These are phyloP conservation scores for Halesus radiatus DNA, from an alignment of 1,140 invertebrate genomes.

Conservation along the genomic window DNA sequence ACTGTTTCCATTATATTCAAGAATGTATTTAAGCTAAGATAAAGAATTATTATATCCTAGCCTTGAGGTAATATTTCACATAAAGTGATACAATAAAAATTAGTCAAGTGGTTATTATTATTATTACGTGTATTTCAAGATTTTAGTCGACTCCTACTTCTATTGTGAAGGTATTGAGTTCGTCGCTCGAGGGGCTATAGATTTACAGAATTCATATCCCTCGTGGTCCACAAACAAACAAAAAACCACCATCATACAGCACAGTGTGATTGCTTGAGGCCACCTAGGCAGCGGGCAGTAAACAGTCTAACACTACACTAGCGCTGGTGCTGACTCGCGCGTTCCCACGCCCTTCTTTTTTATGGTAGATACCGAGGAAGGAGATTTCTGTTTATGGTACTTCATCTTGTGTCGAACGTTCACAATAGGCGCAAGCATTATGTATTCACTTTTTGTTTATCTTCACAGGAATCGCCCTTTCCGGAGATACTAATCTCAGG, in stretches of 20 bases:
- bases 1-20: too few relatives aligned
- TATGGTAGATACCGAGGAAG: slow-evolving; percentile 28
- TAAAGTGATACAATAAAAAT: too few relatives aligned
- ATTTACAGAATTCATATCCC: slow-evolving; percentile 23
- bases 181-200: not conserved
- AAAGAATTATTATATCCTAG: too few relatives aligned
- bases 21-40: too few relatives aligned
- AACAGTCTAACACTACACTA: not conserved
- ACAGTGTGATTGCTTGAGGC: slow-evolving; percentile 16
- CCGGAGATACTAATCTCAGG: not conserved
- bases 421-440: slow-evolving; percentile 18
- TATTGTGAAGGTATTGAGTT: not conserved
- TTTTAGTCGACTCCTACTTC: too few relatives aligned
- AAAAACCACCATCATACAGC: not conserved
- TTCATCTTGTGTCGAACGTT: slow-evolving; percentile 8
- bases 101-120: too few relatives aligned
- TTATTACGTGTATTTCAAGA: too few relatives aligned
- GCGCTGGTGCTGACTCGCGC: slow-evolving; percentile 1
- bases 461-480: not conserved
- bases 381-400: slow-evolving; percentile 35
- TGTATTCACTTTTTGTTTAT: slow-evolving; percentile 1
- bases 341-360: slow-evolving; percentile 37
- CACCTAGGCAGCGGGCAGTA: slow-evolving; percentile 12
- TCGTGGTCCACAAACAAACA: slow-evolving; percentile 1
- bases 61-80: too few relatives aligned